phyloP scores from a whole-genome alignment of 2,888 invertebrate species.

The Tiliacea citrago region DNA sequence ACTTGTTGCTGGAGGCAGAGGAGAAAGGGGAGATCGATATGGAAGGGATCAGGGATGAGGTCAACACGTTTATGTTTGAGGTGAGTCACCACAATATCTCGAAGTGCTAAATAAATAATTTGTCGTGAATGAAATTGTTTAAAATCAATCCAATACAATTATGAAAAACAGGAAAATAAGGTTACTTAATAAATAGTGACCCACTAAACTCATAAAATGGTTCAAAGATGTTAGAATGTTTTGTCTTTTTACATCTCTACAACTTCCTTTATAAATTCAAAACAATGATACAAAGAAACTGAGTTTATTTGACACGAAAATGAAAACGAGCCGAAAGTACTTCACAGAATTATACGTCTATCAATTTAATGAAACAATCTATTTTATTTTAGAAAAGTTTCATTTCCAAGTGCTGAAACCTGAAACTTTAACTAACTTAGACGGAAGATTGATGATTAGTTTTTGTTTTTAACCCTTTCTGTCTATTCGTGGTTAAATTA shows the following conservation, averaged over 20 bases:
- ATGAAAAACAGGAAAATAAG: not conserved
- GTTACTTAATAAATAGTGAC: not conserved
- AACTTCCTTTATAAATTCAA: not conserved
- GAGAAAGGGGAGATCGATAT: conserved; percentile 90
- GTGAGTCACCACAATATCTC: conserved; percentile 30
- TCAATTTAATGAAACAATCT: not conserved
- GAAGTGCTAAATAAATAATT: not conserved
- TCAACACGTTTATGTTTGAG: conserved; percentile 92
- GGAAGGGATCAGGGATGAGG: conserved; percentile 92
- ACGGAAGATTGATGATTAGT: not conserved
- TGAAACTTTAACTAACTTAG: no score
- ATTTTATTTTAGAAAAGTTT: not conserved
- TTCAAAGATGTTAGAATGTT: not conserved
- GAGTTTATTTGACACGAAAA: not conserved
- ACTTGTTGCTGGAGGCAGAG: conserved; percentile 91
- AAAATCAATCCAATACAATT: not conserved
- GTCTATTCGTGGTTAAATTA: not conserved
- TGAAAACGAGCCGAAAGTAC: not conserved
- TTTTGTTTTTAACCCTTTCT: not conserved
- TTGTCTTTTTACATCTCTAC: not conserved
- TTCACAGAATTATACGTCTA: not conserved
- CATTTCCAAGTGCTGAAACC: not conserved
- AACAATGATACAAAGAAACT: not conserved
- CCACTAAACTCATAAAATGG: not conserved
- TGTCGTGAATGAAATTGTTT: not conserved